These are phyloP conservation scores for Agrochola circellaris DNA, from an alignment of 2,888 invertebrate species.

Conservation along the genomic window DNA sequence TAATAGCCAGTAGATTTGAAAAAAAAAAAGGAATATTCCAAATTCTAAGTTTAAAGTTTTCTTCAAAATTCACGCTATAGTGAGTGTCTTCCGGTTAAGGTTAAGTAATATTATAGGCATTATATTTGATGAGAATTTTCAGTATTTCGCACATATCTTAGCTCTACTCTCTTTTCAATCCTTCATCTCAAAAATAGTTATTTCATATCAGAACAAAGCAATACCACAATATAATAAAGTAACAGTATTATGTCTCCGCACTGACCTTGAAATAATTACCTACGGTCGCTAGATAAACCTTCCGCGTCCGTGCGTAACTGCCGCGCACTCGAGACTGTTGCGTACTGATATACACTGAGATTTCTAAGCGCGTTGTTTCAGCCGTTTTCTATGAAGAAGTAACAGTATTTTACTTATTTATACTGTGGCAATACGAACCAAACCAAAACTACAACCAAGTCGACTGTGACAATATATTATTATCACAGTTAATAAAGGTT, in stretches of 20 bases:
- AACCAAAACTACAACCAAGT: background rate
- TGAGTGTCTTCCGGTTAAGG: conserved; percentile 62
- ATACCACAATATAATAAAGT: no score
- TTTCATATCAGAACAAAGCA: conserved; percentile 49
- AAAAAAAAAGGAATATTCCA: background rate
- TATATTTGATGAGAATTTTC: conserved; percentile 53
- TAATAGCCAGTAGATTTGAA: background rate
- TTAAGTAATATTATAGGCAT: conserved; percentile 51
- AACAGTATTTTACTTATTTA: no score
- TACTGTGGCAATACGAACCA: background rate
- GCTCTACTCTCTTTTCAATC: background rate
- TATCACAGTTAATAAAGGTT: background rate
- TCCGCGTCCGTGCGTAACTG: no score
- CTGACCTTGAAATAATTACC: no score
- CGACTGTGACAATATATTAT: background rate
- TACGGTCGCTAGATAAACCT: no score
- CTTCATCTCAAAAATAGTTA: conserved; percentile 23
- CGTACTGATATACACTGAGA: no score
- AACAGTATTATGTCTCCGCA: no score
- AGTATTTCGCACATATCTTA: conserved; percentile 49
- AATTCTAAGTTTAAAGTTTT: background rate
- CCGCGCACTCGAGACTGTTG: no score
- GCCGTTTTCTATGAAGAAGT: no score
- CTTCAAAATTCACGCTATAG: conserved; percentile 23
- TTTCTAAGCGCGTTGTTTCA: no score